A percentile compares a stretch with the other conserved stretches of the same genome.
phyloP scores from a whole-genome alignment of 2,797 vertebrate species.

The Ctenochaetus hawaiiensis region DNA sequence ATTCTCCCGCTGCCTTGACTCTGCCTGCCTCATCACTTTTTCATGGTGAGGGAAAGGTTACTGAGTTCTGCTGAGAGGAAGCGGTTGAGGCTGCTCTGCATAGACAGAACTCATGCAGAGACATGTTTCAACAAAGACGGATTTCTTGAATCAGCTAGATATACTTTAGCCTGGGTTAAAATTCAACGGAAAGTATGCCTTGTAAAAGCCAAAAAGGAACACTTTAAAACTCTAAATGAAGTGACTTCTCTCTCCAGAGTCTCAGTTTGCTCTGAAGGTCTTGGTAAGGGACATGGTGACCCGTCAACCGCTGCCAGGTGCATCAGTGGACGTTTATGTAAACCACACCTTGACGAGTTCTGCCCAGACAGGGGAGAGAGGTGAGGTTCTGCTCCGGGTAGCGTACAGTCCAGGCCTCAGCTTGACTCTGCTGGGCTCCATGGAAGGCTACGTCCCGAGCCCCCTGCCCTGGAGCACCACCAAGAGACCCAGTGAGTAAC shows the following conservation, averaged over 20 bases:
- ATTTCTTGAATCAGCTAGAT: no score
- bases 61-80: conserved; percentile 37
- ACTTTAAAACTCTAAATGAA: not conserved
- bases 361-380: conserved; percentile 82
- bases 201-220: not conserved
- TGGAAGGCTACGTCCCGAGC: conserved; percentile 90
- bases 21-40: conserved; percentile 79
- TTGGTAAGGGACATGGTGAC: conserved; percentile 92
- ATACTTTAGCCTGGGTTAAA: no score
- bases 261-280: conserved; percentile 90
- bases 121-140: not conserved
- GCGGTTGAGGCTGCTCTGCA: conserved; percentile 1
- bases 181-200: no score
- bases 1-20: conserved; percentile 31
- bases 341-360: conserved; percentile 90
- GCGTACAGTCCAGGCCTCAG: conserved; percentile 86
- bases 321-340: conserved; percentile 89
- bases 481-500: conserved; percentile 91
- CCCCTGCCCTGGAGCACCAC: conserved; percentile 92
- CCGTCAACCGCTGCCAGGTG: conserved; percentile 88
- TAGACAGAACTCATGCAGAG: conserved; percentile 16
- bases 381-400: conserved; percentile 89
- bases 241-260: conserved; percentile 70
- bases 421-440: conserved; percentile 90
- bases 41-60: conserved; percentile 73